Evolutionary conservation across 2,113 vertebrate species (phyloP), one percentile per base, ranked within the genome.

Genomic region (Ibidorhyncha struthersii): DNA sequence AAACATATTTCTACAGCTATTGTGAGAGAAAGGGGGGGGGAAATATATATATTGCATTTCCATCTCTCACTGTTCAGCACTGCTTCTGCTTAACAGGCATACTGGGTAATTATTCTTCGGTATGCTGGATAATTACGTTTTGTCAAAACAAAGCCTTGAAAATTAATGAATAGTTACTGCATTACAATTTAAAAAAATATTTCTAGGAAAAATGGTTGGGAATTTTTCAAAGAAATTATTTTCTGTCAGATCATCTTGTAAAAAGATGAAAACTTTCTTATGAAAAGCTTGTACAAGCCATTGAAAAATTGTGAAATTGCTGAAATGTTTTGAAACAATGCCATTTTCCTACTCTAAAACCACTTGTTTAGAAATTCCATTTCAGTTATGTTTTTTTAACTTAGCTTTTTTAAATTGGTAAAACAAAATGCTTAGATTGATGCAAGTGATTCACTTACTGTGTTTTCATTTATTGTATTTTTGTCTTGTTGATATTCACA

Each of bases 171-270:
- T 56, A 84, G 71, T 91, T 91, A 50, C 62, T 96, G 29, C 62
- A 58, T 65, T 72, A 61, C 69, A 76, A 66, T 45, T 94, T 76
- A 82, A 41, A 91, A 89, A 93, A 94, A 80, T 93, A 88, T 94
- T 97, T 96, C 94, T 94, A 96, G 93, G 94, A 96, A 96, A 96
- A 96, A 87, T 77, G 26, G 23, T 87, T 96, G 81, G 56, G 78
- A 96, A 88, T 92, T 93, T 96, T 95, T 97, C 93, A 94, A 93
- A 91, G 53, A 89, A 92, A 87, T 82, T 36, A 90, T 85, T 93
- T 85, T 94, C 40, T 81, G 53, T 89, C 62, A 93, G 78, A 82
- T 96, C 84, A 56, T 87, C 41, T 74, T 91, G 61, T 83, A 73
- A 86, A 89, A 89, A 94, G 66, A 73, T 49, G 50, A 91, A 73